Percentiles rank a stretch among this genome's conserved stretches.
These are phyloP conservation scores for Aporophyla lueneburgensis DNA, from an alignment of 2,888 invertebrate genomes.

Conservation along the genomic window DNA sequence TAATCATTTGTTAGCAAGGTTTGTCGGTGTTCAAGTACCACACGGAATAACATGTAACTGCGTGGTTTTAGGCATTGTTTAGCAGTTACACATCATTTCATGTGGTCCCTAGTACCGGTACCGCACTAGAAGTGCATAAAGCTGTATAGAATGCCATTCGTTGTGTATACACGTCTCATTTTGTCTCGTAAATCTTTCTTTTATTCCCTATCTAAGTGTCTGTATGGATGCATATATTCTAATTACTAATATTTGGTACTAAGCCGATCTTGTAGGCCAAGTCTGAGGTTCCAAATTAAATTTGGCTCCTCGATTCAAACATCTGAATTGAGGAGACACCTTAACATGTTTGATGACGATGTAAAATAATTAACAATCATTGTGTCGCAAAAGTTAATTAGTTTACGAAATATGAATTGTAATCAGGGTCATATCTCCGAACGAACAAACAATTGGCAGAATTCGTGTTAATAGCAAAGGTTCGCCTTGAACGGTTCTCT, in stretches of 20 bases:
- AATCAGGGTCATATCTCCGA: not conserved
- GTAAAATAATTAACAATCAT: not conserved
- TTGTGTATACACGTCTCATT: constrained; percentile 51
- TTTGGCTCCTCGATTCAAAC: not conserved
- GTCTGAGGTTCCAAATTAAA: not conserved
- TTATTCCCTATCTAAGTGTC: not conserved
- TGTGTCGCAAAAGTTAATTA: not conserved
- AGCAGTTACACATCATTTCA: constrained; percentile 68
- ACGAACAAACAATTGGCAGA: no score
- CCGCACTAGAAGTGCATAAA: constrained; percentile 66
- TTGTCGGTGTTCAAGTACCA: constrained; percentile 76
- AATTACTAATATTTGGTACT: not conserved
- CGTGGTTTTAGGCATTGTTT: constrained; percentile 53
- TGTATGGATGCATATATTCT: not conserved
- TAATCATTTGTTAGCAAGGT: constrained; percentile 77
- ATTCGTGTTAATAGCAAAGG: no score
- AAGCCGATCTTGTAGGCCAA: not conserved
- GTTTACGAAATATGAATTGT: not conserved
- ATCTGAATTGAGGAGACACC: not conserved
- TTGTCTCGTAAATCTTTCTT: constrained; percentile 19
- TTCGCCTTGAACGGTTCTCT: no score
- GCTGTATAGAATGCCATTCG: constrained; percentile 59
- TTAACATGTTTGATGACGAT: not conserved
- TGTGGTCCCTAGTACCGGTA: constrained; percentile 73
- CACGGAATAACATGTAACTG: constrained; percentile 73